Percentiles rank a stretch among this genome's conserved stretches.
These are phyloP conservation scores for Psammodynastes pulverulentus DNA, from an alignment of 2,113 vertebrate genomes.

Conservation along the genomic window DNA sequence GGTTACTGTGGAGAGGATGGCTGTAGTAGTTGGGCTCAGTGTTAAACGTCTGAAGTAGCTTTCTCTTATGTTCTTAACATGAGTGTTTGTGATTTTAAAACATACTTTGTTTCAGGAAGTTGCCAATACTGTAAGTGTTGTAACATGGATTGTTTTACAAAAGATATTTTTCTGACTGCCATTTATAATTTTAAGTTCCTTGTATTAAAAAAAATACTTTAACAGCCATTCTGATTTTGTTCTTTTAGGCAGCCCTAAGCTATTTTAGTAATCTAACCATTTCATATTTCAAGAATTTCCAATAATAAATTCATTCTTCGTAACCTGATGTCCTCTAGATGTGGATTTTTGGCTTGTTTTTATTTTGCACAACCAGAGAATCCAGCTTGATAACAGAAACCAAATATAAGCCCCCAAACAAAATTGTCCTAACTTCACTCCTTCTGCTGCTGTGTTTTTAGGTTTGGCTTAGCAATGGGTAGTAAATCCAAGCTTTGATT, in stretches of 20 bases:
- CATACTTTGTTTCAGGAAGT: neutral
- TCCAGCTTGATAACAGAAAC: neutral
- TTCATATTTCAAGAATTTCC: neutral
- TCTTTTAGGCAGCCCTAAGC: neutral
- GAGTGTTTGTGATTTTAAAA: neutral
- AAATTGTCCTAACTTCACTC: neutral
- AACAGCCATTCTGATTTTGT: neutral
- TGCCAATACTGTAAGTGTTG: neutral
- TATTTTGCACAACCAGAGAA: neutral
- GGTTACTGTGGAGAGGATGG: neutral
- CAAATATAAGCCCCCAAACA: neutral
- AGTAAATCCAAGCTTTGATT: neutral
- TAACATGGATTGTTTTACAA: neutral
- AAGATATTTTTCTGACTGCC: neutral
- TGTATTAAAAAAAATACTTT: neutral
- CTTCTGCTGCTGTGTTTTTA: neutral
- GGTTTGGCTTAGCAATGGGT: neutral
- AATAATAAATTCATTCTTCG: neutral
- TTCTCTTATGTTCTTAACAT: neutral
- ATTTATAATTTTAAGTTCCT: neutral
- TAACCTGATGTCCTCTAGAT: neutral
- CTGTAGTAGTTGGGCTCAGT: neutral
- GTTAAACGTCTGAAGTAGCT: neutral
- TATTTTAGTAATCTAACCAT: neutral
- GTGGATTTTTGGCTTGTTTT: neutral